A percentile compares a stretch with the other conserved stretches of the same genome.
Evolutionary conservation across 2,888 invertebrate genomes (phyloP).

Genomic region (Drosophila acutilabella): DNA sequence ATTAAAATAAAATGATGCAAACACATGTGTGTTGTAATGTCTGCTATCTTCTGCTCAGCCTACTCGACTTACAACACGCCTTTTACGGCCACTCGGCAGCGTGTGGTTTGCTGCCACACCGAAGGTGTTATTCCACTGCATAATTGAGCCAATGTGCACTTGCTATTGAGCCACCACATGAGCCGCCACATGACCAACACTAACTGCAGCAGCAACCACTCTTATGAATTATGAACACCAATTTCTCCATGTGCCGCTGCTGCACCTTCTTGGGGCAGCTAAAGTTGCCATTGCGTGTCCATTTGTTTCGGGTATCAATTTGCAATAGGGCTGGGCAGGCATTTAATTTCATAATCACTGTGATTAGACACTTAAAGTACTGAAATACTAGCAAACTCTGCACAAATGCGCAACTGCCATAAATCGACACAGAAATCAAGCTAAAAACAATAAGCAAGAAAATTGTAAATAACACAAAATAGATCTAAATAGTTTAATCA

Average conservation of each 20-base stretch:
- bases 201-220: constrained; percentile 23
- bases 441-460: background rate
- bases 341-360: constrained; percentile 67
- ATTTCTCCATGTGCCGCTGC: constrained; percentile 47
- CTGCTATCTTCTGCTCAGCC: constrained; percentile 31
- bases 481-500: too few relatives aligned
- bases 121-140: constrained; percentile 57
- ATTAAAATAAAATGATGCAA: constrained; percentile 63
- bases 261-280: constrained; percentile 2
- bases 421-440: constrained; percentile 2
- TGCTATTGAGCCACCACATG: constrained; percentile 34
- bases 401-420: background rate
- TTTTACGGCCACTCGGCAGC: constrained; percentile 62
- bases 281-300: constrained; percentile 53
- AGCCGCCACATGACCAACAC: constrained; percentile 14
- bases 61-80: constrained; percentile 66
- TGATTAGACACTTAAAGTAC: constrained; percentile 41
- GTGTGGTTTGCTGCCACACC: constrained; percentile 35
- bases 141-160: constrained; percentile 62
- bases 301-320: constrained; percentile 72
- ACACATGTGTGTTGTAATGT: constrained; percentile 7
- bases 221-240: constrained; percentile 69
- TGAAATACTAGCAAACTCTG: constrained; percentile 17
- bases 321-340: constrained; percentile 61
- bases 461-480: background rate